A percentile compares a stretch with the other conserved stretches of the same genome.
phyloP scores from a whole-genome alignment of 1,140 invertebrate species.

The Leptopilina boulardi region DNA sequence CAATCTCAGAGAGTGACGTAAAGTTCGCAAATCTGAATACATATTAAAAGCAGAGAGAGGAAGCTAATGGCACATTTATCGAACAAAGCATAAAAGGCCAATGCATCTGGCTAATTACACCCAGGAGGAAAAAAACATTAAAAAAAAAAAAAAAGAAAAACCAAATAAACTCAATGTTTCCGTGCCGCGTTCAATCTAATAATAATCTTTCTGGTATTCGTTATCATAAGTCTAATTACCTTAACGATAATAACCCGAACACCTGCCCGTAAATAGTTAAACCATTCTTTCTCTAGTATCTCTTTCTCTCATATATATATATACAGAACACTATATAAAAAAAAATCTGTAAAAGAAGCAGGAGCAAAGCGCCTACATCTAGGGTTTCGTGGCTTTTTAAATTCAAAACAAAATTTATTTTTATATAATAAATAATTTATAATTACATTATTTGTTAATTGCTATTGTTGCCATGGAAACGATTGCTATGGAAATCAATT shows the following conservation, averaged over 20 bases:
- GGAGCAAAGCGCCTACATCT: no score
- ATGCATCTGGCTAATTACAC: conserved; percentile 15
- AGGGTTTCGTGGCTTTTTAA: no score
- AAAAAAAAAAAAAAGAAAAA: no score
- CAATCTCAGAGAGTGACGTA: not conserved
- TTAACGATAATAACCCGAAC: not conserved
- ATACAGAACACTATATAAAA: no score
- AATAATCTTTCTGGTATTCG: conserved; percentile 12
- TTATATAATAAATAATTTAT: no score
- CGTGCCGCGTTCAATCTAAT: not conserved
- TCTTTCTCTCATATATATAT: no score
- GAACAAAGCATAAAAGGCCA: not conserved
- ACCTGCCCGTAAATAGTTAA: conserved; percentile 9
- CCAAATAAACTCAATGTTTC: not conserved
- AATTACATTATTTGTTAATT: no score
- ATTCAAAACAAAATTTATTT: no score
- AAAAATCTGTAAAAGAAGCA: no score
- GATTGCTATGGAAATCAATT: no score
- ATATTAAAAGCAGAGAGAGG: not conserved
- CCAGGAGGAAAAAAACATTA: not conserved
- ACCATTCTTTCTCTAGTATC: not conserved
- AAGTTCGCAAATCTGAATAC: conserved; percentile 14
- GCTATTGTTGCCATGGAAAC: no score
- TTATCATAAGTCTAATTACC: conserved; percentile 14
- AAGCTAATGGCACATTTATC: conserved; percentile 8